phyloP scores from a whole-genome alignment of 2,113 vertebrate species.

The Anarrhichthys ocellatus region DNA sequence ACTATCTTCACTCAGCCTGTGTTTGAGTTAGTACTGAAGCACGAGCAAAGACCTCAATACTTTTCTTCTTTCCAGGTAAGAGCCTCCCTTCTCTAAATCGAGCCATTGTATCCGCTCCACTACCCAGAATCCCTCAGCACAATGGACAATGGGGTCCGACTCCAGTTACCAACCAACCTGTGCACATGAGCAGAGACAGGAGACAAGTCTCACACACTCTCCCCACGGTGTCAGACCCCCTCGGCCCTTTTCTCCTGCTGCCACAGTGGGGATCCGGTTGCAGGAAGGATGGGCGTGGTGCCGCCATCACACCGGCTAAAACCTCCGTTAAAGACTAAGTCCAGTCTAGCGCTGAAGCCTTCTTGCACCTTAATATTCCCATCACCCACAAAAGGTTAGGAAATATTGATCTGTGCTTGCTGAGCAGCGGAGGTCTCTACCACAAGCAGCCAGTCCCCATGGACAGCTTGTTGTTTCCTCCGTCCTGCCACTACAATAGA shows the following conservation, averaged over 20 bases:
- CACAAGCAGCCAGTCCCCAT: not conserved
- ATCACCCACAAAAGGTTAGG: slow-evolving; percentile 28
- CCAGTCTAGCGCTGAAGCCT: not conserved
- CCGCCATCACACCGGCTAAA: not conserved
- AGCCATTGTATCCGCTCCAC: slow-evolving; percentile 57
- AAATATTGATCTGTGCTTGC: slow-evolving; percentile 29
- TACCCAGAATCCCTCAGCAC: slow-evolving; percentile 68
- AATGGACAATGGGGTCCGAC: slow-evolving; percentile 76
- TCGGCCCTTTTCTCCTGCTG: not conserved
- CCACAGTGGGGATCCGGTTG: slow-evolving; percentile 61
- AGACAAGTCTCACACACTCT: slow-evolving; percentile 44
- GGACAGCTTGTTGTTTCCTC: not conserved
- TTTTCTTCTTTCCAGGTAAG: slow-evolving; percentile 38
- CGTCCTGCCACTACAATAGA: not conserved
- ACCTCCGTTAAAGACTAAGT: not conserved
- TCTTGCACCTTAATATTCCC: not conserved
- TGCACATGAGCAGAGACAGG: slow-evolving; percentile 37
- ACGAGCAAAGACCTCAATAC: slow-evolving; percentile 1
- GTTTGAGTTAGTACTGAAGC: slow-evolving; percentile 32
- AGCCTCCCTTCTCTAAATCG: slow-evolving; percentile 48
- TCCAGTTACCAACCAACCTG: slow-evolving; percentile 68
- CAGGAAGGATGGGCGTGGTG: slow-evolving; percentile 76
- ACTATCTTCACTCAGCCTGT: not conserved
- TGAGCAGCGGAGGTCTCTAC: slow-evolving; percentile 27
- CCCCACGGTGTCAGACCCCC: slow-evolving; percentile 3